phyloP scores from a whole-genome alignment of 2,888 invertebrate species.

The Polymixis lichenea region DNA sequence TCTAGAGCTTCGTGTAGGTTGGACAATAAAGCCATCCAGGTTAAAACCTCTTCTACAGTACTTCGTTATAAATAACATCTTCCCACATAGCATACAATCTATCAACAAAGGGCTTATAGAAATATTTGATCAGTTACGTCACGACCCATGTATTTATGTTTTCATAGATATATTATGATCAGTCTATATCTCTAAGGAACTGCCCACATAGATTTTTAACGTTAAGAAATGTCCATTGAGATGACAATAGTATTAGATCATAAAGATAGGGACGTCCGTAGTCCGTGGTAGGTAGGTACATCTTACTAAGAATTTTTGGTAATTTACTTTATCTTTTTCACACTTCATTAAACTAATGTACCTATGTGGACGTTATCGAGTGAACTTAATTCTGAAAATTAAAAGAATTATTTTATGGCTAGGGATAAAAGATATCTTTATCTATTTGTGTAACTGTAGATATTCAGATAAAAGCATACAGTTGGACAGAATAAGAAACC shows the following conservation, averaged over 20 bases:
- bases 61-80: not conserved
- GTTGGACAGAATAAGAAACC: not conserved
- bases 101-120: not conserved
- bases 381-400: not conserved
- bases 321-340: slow-evolving; percentile 7
- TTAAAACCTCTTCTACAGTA: not conserved
- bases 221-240: too few species aligned
- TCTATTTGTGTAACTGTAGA: too few species aligned
- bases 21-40: not conserved
- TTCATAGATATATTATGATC: slow-evolving; percentile 3
- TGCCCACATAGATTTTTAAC: slow-evolving; percentile 7
- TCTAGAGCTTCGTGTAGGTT: not conserved
- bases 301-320: not conserved
- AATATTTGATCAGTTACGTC: not conserved
- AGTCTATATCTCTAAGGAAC: not conserved
- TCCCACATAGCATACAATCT: not conserved
- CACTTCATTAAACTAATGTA: slow-evolving; percentile 2
- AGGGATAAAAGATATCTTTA: not conserved
- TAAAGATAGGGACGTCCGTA: not conserved
- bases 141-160: not conserved
- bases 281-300: not conserved
- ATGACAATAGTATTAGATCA: slow-evolving; percentile 30
- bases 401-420: not conserved
- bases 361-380: not conserved
- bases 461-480: not conserved